Percentiles rank a stretch among this genome's conserved stretches.
Conservation (phyloP, 23 tunicate species). For the Botrylloides violaceus region DNA sequence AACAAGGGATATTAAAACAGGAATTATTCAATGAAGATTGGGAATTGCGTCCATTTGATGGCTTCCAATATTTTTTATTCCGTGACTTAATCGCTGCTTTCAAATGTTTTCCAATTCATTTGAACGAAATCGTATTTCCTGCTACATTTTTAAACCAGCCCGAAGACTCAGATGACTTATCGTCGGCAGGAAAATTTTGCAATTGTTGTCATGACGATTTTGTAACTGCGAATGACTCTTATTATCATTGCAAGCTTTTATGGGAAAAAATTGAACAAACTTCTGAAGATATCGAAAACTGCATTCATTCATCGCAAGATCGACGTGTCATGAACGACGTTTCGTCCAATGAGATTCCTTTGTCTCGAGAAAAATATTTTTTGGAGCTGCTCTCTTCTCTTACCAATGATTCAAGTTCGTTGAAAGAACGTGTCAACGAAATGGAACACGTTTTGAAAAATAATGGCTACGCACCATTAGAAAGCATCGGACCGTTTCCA, state of each 20-base stretch:
- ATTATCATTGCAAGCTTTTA: not conserved
- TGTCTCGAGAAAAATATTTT: constrained; percentile 36
- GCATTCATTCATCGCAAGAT: constrained; percentile 26
- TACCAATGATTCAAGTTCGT: constrained; percentile 30
- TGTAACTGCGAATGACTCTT: not conserved
- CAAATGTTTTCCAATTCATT: constrained; percentile 52
- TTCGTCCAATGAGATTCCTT: constrained; percentile 24
- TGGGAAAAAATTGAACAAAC: constrained; percentile 42
- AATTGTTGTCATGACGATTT: no score
- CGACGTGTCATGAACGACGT: not conserved
- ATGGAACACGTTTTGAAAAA: not conserved
- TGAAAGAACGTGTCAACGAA: constrained; percentile 25
- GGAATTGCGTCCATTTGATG: constrained; percentile 30
- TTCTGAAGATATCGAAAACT: constrained; percentile 38
- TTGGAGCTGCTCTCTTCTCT: constrained; percentile 32
- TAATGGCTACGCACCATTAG: not conserved
- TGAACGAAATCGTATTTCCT: constrained; percentile 69
- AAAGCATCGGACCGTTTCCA: not conserved
- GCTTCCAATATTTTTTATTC: constrained; percentile 64
- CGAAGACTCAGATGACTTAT: not conserved
- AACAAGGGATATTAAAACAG: not conserved
- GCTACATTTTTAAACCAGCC: constrained; percentile 8
- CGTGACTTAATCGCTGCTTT: constrained; percentile 87
- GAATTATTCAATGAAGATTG: not conserved
- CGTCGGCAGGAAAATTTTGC: no score